phyloP scores from a whole-genome alignment of 1,140 invertebrate genomes.

The Ooceraea biroi region DNA sequence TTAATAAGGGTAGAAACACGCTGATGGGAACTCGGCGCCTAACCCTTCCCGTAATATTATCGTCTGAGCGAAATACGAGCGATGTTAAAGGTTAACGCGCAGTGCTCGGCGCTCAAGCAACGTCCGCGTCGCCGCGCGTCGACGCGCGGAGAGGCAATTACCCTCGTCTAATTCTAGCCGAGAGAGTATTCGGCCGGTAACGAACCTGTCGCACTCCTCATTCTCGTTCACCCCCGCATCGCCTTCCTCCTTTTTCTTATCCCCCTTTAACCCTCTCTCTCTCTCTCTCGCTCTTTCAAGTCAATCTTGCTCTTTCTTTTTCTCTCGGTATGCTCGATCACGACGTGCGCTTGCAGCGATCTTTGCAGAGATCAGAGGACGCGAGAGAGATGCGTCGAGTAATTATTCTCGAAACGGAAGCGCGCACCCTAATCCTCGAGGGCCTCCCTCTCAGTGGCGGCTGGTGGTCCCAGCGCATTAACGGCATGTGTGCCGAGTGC shows the following conservation, averaged over 20 bases:
- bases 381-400: slow-evolving; percentile 50
- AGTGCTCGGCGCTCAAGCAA: slow-evolving; percentile 29
- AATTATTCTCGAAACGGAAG: slow-evolving; percentile 81
- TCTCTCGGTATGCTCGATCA: slow-evolving; percentile 14
- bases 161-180: slow-evolving; percentile 45
- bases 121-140: slow-evolving; percentile 33
- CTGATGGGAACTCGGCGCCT: slow-evolving; percentile 46
- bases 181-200: slow-evolving; percentile 45
- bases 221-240: slow-evolving; percentile 12
- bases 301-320: too few relatives aligned
- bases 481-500: slow-evolving; percentile 83
- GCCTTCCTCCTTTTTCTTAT: neutral
- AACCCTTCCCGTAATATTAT: slow-evolving; percentile 49
- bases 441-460: slow-evolving; percentile 54
- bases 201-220: slow-evolving; percentile 54
- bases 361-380: slow-evolving; percentile 30
- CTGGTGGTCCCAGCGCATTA: slow-evolving; percentile 81
- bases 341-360: neutral
- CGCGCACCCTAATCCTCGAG: slow-evolving; percentile 77
- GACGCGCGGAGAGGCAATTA: slow-evolving; percentile 53
- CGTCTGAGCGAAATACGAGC: slow-evolving; percentile 58
- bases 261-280: slow-evolving; percentile 7
- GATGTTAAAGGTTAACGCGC: slow-evolving; percentile 51
- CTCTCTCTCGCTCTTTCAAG: neutral
- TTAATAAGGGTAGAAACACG: slow-evolving; percentile 54